A percentile compares a stretch with the other conserved stretches of the same genome.
These are phyloP conservation scores for Zeuzera pyrina DNA, from an alignment of 2,888 invertebrate species.

Conservation along the genomic window DNA sequence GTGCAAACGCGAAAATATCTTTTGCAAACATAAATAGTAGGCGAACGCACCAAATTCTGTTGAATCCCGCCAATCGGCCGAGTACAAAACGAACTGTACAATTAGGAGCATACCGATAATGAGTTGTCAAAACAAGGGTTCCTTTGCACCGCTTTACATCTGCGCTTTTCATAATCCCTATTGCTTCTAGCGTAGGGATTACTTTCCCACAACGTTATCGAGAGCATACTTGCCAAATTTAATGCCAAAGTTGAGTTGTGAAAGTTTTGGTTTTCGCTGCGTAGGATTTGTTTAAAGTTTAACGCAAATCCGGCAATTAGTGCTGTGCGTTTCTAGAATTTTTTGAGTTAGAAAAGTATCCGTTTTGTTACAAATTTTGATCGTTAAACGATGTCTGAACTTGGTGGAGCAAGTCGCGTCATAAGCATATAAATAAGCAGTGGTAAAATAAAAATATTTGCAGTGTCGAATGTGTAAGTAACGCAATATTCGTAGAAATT, in stretches of 20 bases:
- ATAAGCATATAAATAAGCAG: too few relatives aligned
- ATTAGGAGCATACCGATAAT: constrained; percentile 63
- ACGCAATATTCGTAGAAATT: too few relatives aligned
- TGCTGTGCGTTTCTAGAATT: constrained; percentile 24
- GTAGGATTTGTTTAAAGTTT: constrained; percentile 57
- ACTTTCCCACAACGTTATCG: constrained; percentile 19
- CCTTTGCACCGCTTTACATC: constrained; percentile 21
- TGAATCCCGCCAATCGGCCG: constrained; percentile 24
- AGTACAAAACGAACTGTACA: constrained; percentile 40
- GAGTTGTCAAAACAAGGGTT: constrained; percentile 67
- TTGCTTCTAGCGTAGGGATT: constrained; percentile 19
- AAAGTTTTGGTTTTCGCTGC: constrained; percentile 52
- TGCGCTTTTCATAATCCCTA: constrained; percentile 22
- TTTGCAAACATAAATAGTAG: constrained; percentile 46
- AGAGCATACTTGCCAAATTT: constrained; percentile 31
- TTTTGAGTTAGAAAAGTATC: constrained; percentile 23
- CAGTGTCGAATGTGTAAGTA: too few relatives aligned
- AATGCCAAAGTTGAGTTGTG: constrained; percentile 64
- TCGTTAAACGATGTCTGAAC: background rate
- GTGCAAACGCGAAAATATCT: constrained; percentile 59
- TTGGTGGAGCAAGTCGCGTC: too few relatives aligned
- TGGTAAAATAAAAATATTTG: too few relatives aligned
- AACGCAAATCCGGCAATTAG: constrained; percentile 59
- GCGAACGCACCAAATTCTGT: constrained; percentile 38
- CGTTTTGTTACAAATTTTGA: constrained; percentile 8